These are phyloP conservation scores for Drosophila lacicola DNA, from an alignment of 2,888 invertebrate species.

Conservation along the genomic window DNA sequence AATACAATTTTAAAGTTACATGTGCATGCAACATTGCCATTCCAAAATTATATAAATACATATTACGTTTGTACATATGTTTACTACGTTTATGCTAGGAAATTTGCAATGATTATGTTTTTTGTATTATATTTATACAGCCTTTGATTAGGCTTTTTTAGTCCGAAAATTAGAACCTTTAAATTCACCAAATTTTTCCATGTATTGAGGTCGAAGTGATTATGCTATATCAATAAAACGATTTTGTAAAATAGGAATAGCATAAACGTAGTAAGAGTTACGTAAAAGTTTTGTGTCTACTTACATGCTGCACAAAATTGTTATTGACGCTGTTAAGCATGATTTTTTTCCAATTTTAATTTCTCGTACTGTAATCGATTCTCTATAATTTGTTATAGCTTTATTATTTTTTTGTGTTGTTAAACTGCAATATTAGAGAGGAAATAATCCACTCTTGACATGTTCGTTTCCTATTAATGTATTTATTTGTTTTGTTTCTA, in stretches of 20 bases:
- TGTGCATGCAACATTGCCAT: neutral
- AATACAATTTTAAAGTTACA: neutral
- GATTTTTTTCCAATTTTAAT: slow-evolving; percentile 68
- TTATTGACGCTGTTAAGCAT: slow-evolving; percentile 76
- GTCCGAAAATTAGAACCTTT: too few relatives aligned
- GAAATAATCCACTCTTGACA: slow-evolving; percentile 14
- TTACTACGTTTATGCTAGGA: slow-evolving; percentile 1
- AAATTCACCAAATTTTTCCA: too few relatives aligned
- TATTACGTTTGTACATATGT: neutral
- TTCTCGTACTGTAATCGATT: slow-evolving; percentile 43
- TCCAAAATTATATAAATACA: neutral
- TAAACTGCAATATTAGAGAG: slow-evolving; percentile 26
- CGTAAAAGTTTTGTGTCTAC: slow-evolving; percentile 60
- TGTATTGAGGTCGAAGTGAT: too few relatives aligned
- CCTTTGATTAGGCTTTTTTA: too few relatives aligned
- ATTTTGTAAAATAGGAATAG: slow-evolving; percentile 1
- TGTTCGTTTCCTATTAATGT: slow-evolving; percentile 11
- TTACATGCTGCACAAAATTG: slow-evolving; percentile 78
- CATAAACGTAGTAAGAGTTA: slow-evolving; percentile 21
- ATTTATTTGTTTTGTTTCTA: slow-evolving; percentile 11
- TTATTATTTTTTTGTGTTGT: slow-evolving; percentile 7
- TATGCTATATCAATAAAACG: too few relatives aligned
- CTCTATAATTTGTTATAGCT: slow-evolving; percentile 22
- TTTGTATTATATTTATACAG: too few relatives aligned
- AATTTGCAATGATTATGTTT: neutral